These are phyloP conservation scores for Elachura formosa DNA, from an alignment of 2,113 vertebrate genomes.

Conservation along the genomic window DNA sequence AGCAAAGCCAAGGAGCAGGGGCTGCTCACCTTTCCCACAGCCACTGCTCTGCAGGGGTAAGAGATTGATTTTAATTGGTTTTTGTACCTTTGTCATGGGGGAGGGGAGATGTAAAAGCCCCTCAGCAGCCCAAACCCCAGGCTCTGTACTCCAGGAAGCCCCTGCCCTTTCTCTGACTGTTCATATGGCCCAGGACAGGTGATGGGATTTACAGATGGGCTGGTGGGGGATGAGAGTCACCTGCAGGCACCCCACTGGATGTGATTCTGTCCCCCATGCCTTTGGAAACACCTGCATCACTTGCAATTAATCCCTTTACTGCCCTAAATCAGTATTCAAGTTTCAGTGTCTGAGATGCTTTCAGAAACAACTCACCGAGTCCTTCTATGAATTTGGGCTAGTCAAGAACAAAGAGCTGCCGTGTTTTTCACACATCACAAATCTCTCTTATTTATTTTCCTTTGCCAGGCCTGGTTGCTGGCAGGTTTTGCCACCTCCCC, in stretches of 20 bases:
- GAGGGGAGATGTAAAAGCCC: rapidly evolving
- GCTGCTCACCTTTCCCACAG: background rate
- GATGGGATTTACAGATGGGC: background rate
- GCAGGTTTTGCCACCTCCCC: background rate
- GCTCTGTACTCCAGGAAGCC: rapidly evolving
- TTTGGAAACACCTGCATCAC: background rate
- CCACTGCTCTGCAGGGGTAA: rapidly evolving
- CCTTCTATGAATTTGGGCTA: background rate
- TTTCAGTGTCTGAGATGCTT: background rate
- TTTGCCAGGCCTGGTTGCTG: background rate
- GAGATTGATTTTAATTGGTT: rapidly evolving
- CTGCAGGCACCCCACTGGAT: background rate
- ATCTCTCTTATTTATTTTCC: background rate
- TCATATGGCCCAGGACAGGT: background rate
- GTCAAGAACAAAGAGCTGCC: background rate
- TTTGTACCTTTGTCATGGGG: rapidly evolving
- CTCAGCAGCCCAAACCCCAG: rapidly evolving
- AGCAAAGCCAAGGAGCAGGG: background rate
- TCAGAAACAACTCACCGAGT: background rate
- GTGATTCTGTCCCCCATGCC: rapidly evolving
- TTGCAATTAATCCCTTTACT: background rate
- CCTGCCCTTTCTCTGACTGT: rapidly evolving
- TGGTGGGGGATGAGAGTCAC: background rate
- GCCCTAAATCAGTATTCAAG: background rate
- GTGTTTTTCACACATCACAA: background rate